Percentiles rank a stretch among this genome's conserved stretches.
Evolutionary conservation across 2,888 invertebrate species (phyloP).

Genomic region (Barypeithes pellucidus): DNA sequence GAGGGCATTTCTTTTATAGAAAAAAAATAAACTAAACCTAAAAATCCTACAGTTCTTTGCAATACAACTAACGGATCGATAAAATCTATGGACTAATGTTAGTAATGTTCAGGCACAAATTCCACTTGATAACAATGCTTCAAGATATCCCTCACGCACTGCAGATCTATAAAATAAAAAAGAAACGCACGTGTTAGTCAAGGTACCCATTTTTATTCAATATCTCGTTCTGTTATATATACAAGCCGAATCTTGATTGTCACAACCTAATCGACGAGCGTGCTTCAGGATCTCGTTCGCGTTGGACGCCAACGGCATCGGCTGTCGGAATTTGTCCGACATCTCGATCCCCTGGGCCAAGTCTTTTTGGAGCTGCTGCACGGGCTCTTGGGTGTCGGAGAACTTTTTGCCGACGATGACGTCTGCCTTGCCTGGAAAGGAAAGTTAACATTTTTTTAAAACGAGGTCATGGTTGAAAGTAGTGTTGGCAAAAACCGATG

Average conservation of each 20-base stretch:
- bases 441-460: not conserved
- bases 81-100: too few relatives aligned
- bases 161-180: slow-evolving; percentile 16
- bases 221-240: slow-evolving; percentile 92
- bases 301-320: slow-evolving; percentile 90
- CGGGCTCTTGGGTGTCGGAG: slow-evolving; percentile 71
- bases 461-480: too few relatives aligned
- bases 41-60: not conserved
- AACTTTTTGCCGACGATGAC: slow-evolving; percentile 65
- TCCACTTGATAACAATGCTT: slow-evolving; percentile 9
- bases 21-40: not conserved
- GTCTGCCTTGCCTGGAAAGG: slow-evolving; percentile 82
- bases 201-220: slow-evolving; percentile 67
- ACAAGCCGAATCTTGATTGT: slow-evolving; percentile 93
- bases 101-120: not conserved
- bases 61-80: too few relatives aligned
- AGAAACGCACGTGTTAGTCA: slow-evolving; percentile 6
- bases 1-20: too few relatives aligned
- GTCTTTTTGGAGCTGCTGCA: slow-evolving; percentile 96
- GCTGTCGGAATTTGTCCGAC: slow-evolving; percentile 92
- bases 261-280: slow-evolving; percentile 93
- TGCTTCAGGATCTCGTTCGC: slow-evolving; percentile 98
- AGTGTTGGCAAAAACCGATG: too few relatives aligned
- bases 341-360: slow-evolving; percentile 89
- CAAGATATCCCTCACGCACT: not conserved